Percentiles rank a stretch among this genome's conserved stretches.
These are phyloP conservation scores for Brachylomia viminalis DNA, from an alignment of 2,888 invertebrate species.

Conservation along the genomic window DNA sequence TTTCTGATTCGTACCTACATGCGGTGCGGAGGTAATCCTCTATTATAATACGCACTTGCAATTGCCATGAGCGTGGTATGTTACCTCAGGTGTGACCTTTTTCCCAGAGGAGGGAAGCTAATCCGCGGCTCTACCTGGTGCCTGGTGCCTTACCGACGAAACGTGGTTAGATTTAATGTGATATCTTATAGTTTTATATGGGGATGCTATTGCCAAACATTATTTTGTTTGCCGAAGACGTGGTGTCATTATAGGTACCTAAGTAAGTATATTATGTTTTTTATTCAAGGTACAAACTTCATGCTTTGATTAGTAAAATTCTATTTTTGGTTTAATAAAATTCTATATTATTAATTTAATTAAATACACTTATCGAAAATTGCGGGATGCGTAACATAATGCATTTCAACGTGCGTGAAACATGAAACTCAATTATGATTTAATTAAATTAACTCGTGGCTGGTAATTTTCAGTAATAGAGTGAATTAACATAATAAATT, in stretches of 20 bases:
- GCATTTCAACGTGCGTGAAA: conserved; percentile 15
- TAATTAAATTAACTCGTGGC: conserved; percentile 25
- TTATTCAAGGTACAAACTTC: background rate
- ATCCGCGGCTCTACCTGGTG: conserved; percentile 38
- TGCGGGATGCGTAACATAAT: background rate
- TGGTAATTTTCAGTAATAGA: conserved; percentile 28
- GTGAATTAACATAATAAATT: conserved; percentile 36
- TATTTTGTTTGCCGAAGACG: background rate
- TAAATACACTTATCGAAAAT: conserved; percentile 1
- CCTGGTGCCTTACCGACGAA: conserved; percentile 34
- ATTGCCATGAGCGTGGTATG: conserved; percentile 30
- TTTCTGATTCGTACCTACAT: conserved; percentile 28
- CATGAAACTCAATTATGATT: conserved; percentile 31
- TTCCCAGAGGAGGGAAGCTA: conserved; percentile 34
- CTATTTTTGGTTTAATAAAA: background rate
- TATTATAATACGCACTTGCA: conserved; percentile 28
- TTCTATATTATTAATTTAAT: background rate
- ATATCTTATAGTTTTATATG: conserved; percentile 32
- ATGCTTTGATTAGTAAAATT: background rate
- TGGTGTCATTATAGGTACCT: background rate
- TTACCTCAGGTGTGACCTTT: conserved; percentile 58
- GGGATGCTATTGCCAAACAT: background rate
- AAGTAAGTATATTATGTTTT: background rate
- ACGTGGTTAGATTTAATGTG: conserved; percentile 51
- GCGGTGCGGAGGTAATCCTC: conserved; percentile 27